Evolutionary conservation across 2,888 invertebrate genomes (phyloP), one percentile per base, ranked within the genome.

Genomic region (Argyresthia albistria): DNA sequence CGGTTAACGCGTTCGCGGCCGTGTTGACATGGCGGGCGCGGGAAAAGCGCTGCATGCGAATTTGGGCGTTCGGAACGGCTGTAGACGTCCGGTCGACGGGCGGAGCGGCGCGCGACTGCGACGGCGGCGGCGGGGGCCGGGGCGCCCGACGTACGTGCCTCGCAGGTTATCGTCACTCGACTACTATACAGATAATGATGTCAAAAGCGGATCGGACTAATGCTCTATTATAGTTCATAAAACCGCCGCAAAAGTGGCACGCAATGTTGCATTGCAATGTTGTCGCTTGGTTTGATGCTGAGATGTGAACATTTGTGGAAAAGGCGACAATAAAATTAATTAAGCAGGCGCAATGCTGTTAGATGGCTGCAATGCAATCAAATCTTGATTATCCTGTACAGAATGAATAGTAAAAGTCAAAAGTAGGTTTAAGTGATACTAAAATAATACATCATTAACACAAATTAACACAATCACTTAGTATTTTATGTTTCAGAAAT

Each of bases 201-300:
- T 84, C 86, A 86, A 83, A 87, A 84, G 84, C 82, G 84, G 86
- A 84, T 84, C 80, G 80, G 74, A 80, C 86, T 84, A 84, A 84
- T 83, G 47, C 79, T 75, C 75, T 78, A 82, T 81, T 84, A 81
- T 80, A 25, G 25, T 6, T 25, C 6, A 25, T 25, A 25, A 25
- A 25, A 25, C 25, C 25, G 25, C 25, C 25, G 70, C 75, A 67
- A 72, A 66, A 67, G 67, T 79, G 25, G 25, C 25, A 25, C 25
- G 25, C 25, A 25, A 25, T 25, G 25, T 25, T 25, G 25, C 6
- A 25, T 25, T 25, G 25, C 25, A 25, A 25, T 25, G 25, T 25
- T 25, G 25, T 35, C 55, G 42, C 59, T 62, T 63, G 65, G 63
- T 63, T 58, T 57, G 47, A 35, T 12, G n/a, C 36, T 47, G 11